Percentiles rank a stretch among this genome's conserved stretches.
phyloP scores from a whole-genome alignment of 2,113 vertebrate species.

The Glaucidium brasilianum region DNA sequence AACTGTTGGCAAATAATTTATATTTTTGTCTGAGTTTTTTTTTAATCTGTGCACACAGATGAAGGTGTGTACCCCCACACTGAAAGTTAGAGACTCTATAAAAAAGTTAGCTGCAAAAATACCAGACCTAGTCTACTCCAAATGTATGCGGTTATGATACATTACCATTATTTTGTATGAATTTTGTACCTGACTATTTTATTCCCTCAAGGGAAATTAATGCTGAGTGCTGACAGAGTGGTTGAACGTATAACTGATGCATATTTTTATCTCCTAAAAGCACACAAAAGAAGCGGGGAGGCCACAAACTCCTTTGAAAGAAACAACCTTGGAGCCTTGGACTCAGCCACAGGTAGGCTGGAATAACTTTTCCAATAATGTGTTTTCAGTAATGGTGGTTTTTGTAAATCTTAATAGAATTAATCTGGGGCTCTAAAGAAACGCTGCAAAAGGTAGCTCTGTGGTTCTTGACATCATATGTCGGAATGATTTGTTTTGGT shows the following conservation, averaged over 20 bases:
- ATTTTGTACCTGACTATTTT: background rate
- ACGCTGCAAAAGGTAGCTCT: background rate
- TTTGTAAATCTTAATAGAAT: background rate
- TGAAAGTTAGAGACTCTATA: background rate
- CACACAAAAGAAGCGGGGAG: constrained; percentile 65
- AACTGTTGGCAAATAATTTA: background rate
- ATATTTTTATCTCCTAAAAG: constrained; percentile 28
- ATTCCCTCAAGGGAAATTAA: background rate
- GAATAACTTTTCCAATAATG: background rate
- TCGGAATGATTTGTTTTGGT: background rate
- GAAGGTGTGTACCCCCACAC: background rate
- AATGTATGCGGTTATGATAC: background rate
- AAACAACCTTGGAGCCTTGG: constrained; percentile 68
- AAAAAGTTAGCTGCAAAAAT: background rate
- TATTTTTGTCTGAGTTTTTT: background rate
- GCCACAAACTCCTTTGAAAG: constrained; percentile 68
- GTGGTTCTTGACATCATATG: background rate
- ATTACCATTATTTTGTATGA: background rate
- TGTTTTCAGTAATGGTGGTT: background rate
- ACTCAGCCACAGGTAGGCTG: constrained; percentile 71
- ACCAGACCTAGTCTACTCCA: background rate
- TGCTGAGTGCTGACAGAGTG: background rate
- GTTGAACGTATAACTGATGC: background rate
- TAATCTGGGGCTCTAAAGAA: background rate
- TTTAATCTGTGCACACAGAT: background rate